Evolutionary conservation across 2,888 invertebrate genomes (phyloP).

Genomic region (Erebia ligea): DNA sequence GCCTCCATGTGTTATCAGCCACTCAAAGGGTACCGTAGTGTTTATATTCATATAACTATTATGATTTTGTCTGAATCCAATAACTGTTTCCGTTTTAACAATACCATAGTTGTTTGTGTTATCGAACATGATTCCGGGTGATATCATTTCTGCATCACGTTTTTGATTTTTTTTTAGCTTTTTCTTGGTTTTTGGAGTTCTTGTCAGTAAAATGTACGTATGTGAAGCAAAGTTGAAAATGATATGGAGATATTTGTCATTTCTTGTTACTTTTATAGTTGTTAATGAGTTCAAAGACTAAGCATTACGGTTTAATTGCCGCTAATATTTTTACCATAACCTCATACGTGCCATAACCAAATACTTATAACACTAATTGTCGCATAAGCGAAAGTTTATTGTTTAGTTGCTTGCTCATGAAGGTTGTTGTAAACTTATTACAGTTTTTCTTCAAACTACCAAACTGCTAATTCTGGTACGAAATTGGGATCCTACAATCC

Average conservation of each 20-base stretch:
- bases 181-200: neutral
- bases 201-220: neutral
- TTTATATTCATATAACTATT: conserved; percentile 55
- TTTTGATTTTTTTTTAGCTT: neutral
- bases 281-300: conserved; percentile 59
- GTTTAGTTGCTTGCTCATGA: neutral
- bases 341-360: neutral
- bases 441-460: too few species aligned
- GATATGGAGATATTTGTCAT: conserved; percentile 1
- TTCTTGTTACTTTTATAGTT: conserved; percentile 58
- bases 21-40: conserved; percentile 56
- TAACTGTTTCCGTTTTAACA: conserved; percentile 66
- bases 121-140: conserved; percentile 60
- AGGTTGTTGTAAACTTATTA: neutral
- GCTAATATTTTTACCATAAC: conserved; percentile 30
- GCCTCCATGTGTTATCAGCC: conserved; percentile 57
- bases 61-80: conserved; percentile 58
- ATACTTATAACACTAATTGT: conserved; percentile 10
- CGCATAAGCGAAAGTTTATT: conserved; percentile 13
- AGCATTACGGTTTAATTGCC: conserved; percentile 58
- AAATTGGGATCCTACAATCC: too few species aligned
- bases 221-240: neutral
- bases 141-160: conserved; percentile 52
- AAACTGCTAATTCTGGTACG: too few species aligned
- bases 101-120: conserved; percentile 65